These are phyloP conservation scores for Sturnira hondurensis DNA, from an alignment of 2,113 vertebrate genomes.

Conservation along the genomic window DNA sequence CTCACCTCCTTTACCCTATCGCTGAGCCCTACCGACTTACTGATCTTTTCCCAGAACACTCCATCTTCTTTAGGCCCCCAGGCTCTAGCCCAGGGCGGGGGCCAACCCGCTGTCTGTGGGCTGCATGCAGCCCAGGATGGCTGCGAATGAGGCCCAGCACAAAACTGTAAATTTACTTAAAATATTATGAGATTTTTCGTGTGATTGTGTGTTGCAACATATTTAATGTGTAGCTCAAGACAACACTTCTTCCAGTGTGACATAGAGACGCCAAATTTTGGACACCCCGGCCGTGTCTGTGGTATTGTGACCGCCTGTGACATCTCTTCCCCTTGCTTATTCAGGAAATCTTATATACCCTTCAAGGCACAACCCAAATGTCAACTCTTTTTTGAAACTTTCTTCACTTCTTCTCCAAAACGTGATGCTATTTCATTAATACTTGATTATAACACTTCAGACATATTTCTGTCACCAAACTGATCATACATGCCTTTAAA, in stretches of 20 bases:
- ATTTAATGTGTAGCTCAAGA: too few species aligned
- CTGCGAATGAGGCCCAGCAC: too few species aligned
- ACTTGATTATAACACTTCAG: neutral
- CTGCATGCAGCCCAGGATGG: too few species aligned
- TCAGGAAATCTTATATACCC: neutral
- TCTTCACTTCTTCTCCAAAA: neutral
- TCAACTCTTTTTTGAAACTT: neutral
- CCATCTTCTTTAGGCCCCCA: neutral
- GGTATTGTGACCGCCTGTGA: neutral
- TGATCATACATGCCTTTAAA: neutral
- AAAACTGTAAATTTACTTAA: too few species aligned
- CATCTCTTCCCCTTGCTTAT: neutral
- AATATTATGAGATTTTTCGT: too few species aligned
- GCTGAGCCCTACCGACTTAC: neutral
- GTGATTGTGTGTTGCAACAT: too few species aligned
- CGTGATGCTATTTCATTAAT: neutral
- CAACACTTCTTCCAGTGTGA: too few species aligned
- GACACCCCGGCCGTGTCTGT: neutral
- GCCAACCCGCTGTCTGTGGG: too few species aligned
- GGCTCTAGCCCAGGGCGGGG: too few species aligned
- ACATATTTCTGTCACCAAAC: neutral
- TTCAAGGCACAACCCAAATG: neutral
- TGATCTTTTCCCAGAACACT: neutral
- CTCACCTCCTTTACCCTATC: neutral
- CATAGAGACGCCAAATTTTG: too few species aligned